Base-by-base conservation (phyloP, 2,797 vertebrate genomes). In the Rhinogobio ventralis region DNA sequence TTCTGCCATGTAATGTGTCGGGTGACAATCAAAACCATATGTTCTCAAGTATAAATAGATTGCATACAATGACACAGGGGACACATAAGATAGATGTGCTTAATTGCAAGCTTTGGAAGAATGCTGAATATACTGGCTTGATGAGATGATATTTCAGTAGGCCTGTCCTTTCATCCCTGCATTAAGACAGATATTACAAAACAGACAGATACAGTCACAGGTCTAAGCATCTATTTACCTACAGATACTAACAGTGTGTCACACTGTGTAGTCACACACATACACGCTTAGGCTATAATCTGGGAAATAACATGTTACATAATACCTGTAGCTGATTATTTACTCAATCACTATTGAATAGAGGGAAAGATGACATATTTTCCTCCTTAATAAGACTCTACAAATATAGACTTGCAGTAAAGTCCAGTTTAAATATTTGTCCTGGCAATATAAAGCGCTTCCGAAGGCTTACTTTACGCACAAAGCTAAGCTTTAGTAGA, bases 371-470 rank as follows among this genome's bases (percentile, higher is more conserved):
- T 91, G 60, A 81, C 5, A 85, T 85, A 51, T 90, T 90, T 87
- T 73, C 62, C 82, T 90, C 64, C 8, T 81, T 82, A 85, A 82
- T 82, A 88, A 86, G 79, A 64, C 68, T 87, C 87, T 79, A 88
- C 86, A 91, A 91, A 93, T 79, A 89, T 39, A 84, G 77, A 51
- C 85, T 69, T 83, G 88, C 87, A 83, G 88, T 89, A 89, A 91
- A 93, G 90, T 89, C 72, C 86, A 85, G 86, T 87, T 83, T 81
- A 90, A 92, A 93, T 93, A 91, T 94, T 91, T 91, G 90, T 87
- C 8, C 49, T 85, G 91, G 85, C 87, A 85, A 87, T 76, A 85
- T 84, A 87, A 67, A 69, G 81, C 67, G 49, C 57, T 71, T 91
- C 87, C 78, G 88, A 84, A 73, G 80, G 86, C 87, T 68, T 68